phyloP scores from a whole-genome alignment of 2,888 invertebrate species.

The Psylliodes chrysocephalus region DNA sequence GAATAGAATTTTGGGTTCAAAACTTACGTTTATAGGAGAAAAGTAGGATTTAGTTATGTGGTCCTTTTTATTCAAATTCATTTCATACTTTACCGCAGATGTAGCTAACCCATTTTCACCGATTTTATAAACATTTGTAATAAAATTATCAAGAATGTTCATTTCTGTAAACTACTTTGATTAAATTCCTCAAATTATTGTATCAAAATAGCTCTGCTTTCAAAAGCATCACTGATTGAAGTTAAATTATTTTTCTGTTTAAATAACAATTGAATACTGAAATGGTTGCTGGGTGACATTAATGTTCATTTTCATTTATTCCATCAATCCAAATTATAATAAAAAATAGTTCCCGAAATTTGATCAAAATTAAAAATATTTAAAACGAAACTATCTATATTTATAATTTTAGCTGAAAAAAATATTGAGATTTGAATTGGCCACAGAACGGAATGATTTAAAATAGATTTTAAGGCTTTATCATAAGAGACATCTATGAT shows the following conservation, averaged over 20 bases:
- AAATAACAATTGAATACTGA: constrained; percentile 24
- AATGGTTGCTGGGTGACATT: background rate
- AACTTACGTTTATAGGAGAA: constrained; percentile 46
- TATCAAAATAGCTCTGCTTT: constrained; percentile 59
- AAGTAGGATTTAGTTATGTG: constrained; percentile 51
- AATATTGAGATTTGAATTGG: no score
- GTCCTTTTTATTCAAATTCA: constrained; percentile 54
- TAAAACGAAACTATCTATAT: no score
- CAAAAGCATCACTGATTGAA: constrained; percentile 33
- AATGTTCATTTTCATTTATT: constrained; percentile 9
- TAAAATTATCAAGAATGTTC: constrained; percentile 54
- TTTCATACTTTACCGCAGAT: constrained; percentile 50
- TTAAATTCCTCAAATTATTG: constrained; percentile 43
- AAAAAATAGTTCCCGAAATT: no score
- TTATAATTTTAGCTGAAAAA: no score
- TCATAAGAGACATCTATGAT: no score
- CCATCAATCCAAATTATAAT: background rate
- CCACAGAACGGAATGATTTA: no score
- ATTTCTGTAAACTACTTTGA: constrained; percentile 58
- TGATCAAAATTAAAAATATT: no score
- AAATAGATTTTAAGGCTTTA: no score
- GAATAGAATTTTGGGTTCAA: constrained; percentile 21
- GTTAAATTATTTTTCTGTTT: constrained; percentile 27
- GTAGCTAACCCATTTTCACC: constrained; percentile 50
- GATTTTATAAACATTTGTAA: constrained; percentile 55